Base-by-base conservation (phyloP, 2,888 invertebrate species). In the Drosophila percnosoma region DNA sequence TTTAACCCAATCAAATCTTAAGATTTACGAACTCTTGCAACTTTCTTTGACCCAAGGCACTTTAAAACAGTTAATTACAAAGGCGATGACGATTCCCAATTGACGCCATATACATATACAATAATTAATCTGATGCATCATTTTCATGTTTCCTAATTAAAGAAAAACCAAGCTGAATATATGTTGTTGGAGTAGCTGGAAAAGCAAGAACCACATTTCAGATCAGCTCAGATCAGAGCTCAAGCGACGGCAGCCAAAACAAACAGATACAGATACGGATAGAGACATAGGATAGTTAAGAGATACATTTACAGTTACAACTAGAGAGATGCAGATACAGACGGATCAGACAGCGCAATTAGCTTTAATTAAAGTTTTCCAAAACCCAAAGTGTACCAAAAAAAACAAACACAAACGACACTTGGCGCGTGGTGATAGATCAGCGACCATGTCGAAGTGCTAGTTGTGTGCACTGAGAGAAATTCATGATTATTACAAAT, bases 341-440 rank as follows among this genome's bases (percentile, higher is more conserved):
- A 58, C 69, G 70, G 81, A 84, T 80, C 80, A 77, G 60, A 45
- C 53, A 57, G 33, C 52, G 64, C 78, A 82, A 85, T 81, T 80
- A 77, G 81, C 75, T 75, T 81, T 75, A 85, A 87, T 84, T 83
- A 83, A 79, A 73, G 74, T 81, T 85, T 78, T 81, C 79, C 87
- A 79, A 85, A 88, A 78, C 83, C 88, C 81, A 87, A 81, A 85
- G 86, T 79, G 83, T 83, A 79, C 75, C 76, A 74, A 82, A 77
- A 69, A 42, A 33, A 48, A 45, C 24, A 24, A 27, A 24, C 24
- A 31, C 59, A 54, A 59, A 65, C 73, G 69, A 81, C 79, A 82
- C 78, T 87, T 87, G 89, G 87, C 87, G 87, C 89, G 85, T 87
- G 87, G 85, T 89, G 80, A 80, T 88, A 89, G 89, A 85, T 81